These are phyloP conservation scores for Spilogale gracilis DNA, from an alignment of 2,113 vertebrate species.

Conservation along the genomic window DNA sequence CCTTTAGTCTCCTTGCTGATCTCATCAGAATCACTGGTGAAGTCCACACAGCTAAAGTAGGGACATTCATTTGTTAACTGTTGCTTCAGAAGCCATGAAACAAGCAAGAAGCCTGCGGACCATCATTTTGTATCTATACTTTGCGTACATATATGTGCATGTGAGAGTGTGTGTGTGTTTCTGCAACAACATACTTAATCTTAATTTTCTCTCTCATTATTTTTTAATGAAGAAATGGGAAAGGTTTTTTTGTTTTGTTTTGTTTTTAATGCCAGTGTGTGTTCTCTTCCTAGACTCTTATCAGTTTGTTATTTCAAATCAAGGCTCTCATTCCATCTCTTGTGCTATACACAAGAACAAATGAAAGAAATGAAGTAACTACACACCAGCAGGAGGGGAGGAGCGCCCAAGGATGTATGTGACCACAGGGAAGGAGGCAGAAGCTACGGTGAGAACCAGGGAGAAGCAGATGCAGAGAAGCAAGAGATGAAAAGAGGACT, in stretches of 20 bases:
- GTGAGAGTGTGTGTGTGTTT: neutral
- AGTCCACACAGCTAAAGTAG: slow-evolving; percentile 75
- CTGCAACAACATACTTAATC: neutral
- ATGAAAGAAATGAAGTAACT: neutral
- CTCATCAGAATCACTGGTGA: slow-evolving; percentile 70
- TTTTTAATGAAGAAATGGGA: slow-evolving; percentile 17
- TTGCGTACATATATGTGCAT: neutral
- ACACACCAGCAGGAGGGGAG: neutral
- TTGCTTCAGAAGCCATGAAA: slow-evolving; percentile 78
- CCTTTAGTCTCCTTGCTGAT: slow-evolving; percentile 78
- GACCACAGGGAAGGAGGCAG: neutral
- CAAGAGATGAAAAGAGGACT: neutral
- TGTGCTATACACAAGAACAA: neutral
- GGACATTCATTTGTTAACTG: slow-evolving; percentile 79
- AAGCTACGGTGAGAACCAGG: accelerated
- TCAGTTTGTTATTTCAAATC: neutral
- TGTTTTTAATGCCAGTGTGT: neutral
- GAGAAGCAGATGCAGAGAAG: neutral
- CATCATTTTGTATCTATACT: neutral
- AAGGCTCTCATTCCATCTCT: neutral
- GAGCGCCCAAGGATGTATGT: too few relatives aligned
- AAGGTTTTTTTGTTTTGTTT: neutral
- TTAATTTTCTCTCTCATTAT: slow-evolving; percentile 19
- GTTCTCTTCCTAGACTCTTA: neutral
- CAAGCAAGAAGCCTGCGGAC: slow-evolving; percentile 40